These are phyloP conservation scores for Serilophus lunatus DNA, from an alignment of 2,113 vertebrate genomes.

Conservation along the genomic window DNA sequence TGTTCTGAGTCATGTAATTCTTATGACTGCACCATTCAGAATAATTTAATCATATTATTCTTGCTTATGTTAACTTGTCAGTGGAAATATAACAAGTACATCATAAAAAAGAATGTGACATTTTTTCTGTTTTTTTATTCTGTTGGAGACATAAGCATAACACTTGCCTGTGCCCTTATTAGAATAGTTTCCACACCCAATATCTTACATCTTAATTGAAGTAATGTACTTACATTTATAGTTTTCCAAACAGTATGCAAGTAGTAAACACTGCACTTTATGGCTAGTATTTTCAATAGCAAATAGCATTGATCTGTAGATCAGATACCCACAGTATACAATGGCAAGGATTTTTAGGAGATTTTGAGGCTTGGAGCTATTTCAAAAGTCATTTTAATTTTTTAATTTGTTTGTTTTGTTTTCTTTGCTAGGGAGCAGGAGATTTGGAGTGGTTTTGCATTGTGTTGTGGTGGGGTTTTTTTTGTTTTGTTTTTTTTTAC, in stretches of 20 bases:
- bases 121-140: not conserved
- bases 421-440: not conserved
- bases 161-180: not conserved
- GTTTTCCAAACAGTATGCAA: not conserved
- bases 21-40: conserved; percentile 33
- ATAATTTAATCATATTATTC: conserved; percentile 44
- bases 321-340: not conserved
- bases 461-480: not conserved
- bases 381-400: not conserved
- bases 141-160: not conserved
- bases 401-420: not conserved
- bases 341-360: not conserved
- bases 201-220: not conserved
- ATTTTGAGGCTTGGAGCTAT: not conserved
- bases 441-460: not conserved
- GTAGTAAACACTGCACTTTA: not conserved
- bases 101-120: not conserved
- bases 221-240: not conserved
- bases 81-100: not conserved
- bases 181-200: not conserved
- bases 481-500: not conserved
- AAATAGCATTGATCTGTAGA: not conserved
- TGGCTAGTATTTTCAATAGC: not conserved
- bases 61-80: conserved; percentile 11
- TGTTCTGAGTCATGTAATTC: not conserved